Evolutionary conservation across 2,888 invertebrate genomes (phyloP), one percentile per base, ranked within the genome.

Genomic region (Agonopterix arenella): DNA sequence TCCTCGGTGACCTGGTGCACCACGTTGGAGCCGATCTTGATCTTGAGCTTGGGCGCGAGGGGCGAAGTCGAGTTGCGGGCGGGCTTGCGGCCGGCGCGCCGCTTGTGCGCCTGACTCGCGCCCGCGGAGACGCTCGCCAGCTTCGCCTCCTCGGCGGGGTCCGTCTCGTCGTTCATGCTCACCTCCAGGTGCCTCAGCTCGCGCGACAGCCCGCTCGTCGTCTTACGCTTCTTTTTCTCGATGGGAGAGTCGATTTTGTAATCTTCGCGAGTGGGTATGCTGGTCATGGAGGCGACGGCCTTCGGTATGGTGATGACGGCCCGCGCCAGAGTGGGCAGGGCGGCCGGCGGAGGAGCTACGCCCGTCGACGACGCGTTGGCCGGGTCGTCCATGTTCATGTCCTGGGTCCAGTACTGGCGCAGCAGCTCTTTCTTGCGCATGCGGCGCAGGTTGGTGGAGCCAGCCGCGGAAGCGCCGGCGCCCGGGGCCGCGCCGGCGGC

Each of bases 341-440:
- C 89, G 1, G 91, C 91, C 0, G 92, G 90, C 37, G 93, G 89
- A 4, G 91, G 89, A 46, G 91, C 84, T 11, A 69, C 62, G 9
- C 91, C 90, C 36, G 86, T 64, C 1, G 88, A 79, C 11, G 89
- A 85, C 11, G 91, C 73, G 46, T 89, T 89, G 2, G 91, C 85
- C 4, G 93, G 92, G 61, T 95, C 95, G 62, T 94, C 95, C 92
- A 94, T 94, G 66, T 96, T 95, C 92, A 95, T 95, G 66, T 96
- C 95, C 68, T 95, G 95, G 10, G 95, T 95, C 89, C 95, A 96
- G 59, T 88, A 88, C 69, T 97, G 95, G 13, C 96, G 91, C 36
- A 97, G 80, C 48, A 97, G 73, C 71, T 97, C 97, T 68, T 97
- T 97, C 84, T 97, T 97, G 3, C 97, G 90, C 97, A 97, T 97